These are phyloP conservation scores for Platycheirus albimanus DNA, from an alignment of 2,888 invertebrate genomes.

Conservation along the genomic window DNA sequence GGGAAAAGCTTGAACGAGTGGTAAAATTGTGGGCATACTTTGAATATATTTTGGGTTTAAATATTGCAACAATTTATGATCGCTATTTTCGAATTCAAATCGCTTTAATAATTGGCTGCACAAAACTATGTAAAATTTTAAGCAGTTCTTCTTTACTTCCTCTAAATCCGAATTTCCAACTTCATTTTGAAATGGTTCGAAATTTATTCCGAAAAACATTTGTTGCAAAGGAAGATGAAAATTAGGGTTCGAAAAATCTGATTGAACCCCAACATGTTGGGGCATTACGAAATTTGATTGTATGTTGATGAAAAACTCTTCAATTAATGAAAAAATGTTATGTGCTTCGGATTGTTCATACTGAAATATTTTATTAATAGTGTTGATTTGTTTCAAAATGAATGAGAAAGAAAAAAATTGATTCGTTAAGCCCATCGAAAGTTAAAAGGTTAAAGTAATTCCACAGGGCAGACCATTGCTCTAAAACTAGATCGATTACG, in stretches of 20 bases:
- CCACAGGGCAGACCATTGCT: conserved; percentile 44
- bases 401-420: conserved; percentile 9
- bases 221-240: not conserved
- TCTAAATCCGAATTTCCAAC: not conserved
- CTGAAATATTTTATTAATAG: conserved; percentile 25
- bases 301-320: too few species aligned
- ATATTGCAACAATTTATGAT: not conserved
- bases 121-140: too few species aligned
- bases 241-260: not conserved
- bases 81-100: too few species aligned
- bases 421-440: conserved; percentile 27
- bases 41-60: not conserved
- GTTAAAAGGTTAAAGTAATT: conserved; percentile 28
- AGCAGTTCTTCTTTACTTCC: not conserved
- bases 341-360: not conserved
- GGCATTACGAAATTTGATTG: too few species aligned
- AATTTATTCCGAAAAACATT: not conserved
- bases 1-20: too few species aligned
- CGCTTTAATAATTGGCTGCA: too few species aligned
- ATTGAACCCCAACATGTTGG: not conserved
- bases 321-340: too few species aligned
- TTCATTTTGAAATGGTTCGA: not conserved
- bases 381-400: conserved; percentile 13
- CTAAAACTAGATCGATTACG: conserved; percentile 52
- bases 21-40: too few species aligned